phyloP scores from a whole-genome alignment of 2,113 vertebrate genomes.

The Malaclemys terrapin region DNA sequence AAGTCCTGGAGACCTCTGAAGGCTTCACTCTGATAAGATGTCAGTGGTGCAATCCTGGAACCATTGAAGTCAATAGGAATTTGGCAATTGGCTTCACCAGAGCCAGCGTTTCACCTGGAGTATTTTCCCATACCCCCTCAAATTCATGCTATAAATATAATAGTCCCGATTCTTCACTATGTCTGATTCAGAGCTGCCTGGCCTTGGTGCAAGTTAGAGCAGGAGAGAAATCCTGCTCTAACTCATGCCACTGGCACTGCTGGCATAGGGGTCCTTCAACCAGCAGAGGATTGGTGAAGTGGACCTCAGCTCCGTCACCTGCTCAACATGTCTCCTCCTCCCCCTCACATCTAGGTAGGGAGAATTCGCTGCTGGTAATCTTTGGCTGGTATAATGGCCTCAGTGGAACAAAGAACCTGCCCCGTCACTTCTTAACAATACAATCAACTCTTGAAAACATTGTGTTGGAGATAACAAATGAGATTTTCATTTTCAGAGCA shows the following conservation, averaged over 20 bases:
- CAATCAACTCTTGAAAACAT: not conserved
- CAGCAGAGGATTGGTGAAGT: not conserved
- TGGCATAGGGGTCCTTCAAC: not conserved
- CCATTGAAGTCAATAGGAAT: not conserved
- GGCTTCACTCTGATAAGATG: not conserved
- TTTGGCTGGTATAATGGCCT: not conserved
- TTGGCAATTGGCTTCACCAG: not conserved
- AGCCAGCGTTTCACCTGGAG: not conserved
- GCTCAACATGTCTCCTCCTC: no score
- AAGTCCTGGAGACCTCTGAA: not conserved
- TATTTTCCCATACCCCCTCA: not conserved
- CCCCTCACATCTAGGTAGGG: no score
- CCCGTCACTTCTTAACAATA: not conserved
- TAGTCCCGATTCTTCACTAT: not conserved
- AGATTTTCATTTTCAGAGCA: not conserved
- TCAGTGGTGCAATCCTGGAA: not conserved
- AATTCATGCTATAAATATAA: not conserved
- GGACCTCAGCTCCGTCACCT: not conserved
- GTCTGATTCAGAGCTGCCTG: not conserved
- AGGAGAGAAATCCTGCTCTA: not conserved
- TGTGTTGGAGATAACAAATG: not conserved
- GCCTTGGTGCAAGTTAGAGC: not conserved
- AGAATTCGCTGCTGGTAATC: not conserved
- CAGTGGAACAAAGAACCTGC: not conserved
- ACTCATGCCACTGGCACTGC: not conserved